Base-by-base conservation (phyloP, 2,888 invertebrate species). In the Drosophila algonquin region DNA sequence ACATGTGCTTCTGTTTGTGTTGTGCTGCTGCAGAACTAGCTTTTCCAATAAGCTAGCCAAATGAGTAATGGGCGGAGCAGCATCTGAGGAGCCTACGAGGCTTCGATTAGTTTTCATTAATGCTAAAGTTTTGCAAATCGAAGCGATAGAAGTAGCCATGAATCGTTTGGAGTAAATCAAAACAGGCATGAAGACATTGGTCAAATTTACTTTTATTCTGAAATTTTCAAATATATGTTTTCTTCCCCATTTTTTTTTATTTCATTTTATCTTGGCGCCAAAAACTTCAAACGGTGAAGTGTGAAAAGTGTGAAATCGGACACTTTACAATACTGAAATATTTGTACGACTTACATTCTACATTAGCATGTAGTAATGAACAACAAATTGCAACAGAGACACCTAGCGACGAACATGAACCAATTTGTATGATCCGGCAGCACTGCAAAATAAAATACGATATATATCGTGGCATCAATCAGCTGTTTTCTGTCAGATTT, bases 1-100 rank as follows among this genome's bases (percentile, higher is more conserved):
- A 59, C 54, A 59, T 68, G 21, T 21, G 21, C 21, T 21, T 21
- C 21, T 21, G 63, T 71, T 72, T 72, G 63, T 71, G 63, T 72
- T 54, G 51, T 71, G 57, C 58, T 55, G 47, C 57, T 54, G 30
- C 62, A 62, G 47, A 48, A 50, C 40, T 32, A 14, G 40, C 7
- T 14, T 70, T 70, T 58, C 46, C 18, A 45, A 52, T 10, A 63
- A 51, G 55, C 72, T 63, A 70, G 55, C 58, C 51, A 18, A 50
- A 45, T 70, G 53, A 52, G 32, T 55, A 44, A 35, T 52, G 57
- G 44, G 44, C 40, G n/a, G 40, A 10, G 32, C 44, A 30, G 16
- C 27, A 27, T 46, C 32, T 58, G 35, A 54, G 57, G 45, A 21
- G 44, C 7, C 14, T 24, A 14, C 2, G 46, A 12, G 14, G n/a